Base-by-base conservation (phyloP, 2,888 invertebrate species). In the Gnatocerus cornutus region DNA sequence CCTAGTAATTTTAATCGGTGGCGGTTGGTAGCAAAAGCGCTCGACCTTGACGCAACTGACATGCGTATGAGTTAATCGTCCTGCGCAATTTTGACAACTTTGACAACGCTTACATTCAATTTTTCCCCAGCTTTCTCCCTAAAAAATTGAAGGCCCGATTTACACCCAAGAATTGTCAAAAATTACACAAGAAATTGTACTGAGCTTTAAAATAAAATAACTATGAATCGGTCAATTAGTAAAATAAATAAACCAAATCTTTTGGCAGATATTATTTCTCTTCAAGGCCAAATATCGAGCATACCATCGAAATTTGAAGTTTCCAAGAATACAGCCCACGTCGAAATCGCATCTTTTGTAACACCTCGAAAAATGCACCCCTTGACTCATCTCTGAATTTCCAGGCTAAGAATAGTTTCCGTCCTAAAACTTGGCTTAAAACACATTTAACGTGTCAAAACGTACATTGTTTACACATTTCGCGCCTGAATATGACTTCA, bases 371-470 rank as follows among this genome's bases (percentile, higher is more conserved):
- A 50, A 62, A 48, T 62, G 16, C 62, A 50, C 62, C 48, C 61
- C 48, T 50, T 62, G 62, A 62, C 62, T 62, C 62, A 62, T 62
- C 37, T 13, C 48, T 59, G 30, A 59, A 45, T 59, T 45, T 59
- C 46, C 16, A 41, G n/a, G 29, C 62, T 50, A 62, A 62, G n/a
- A 62, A 62, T 62, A 62, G 62, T 14, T 14, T 21, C 14, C 29
- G 62, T 50, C 30, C 39, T 10, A 14, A 62, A 62, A 50, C 62
- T 62, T 62, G 62, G 62, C 62, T 2, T 46, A 41, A 27, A 9
- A 8, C 27, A 10, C 10, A 3, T 8, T 45, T 10, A 46, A 56
- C 12, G 9, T 46, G 58, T 64, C 64, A 59, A 43, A 45, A 45
- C 30, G 33, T 56, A 59, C 46, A 59, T 59, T 59, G 59, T 59